These are phyloP conservation scores for Lepidochrysops patricia DNA, from an alignment of 2,888 invertebrate species.

Conservation along the genomic window DNA sequence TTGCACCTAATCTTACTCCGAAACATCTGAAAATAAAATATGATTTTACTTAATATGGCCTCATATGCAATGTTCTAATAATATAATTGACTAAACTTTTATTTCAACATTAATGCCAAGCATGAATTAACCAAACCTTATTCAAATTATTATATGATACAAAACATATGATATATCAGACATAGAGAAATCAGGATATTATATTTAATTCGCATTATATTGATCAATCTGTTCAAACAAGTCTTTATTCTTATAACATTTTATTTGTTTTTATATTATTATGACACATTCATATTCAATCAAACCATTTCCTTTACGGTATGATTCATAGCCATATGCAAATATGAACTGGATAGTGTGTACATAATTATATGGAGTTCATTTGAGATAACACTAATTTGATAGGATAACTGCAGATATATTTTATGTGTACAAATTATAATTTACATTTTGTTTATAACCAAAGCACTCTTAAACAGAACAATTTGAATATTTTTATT, in stretches of 20 bases:
- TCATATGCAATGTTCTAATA: too few species aligned
- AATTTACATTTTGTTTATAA: neutral
- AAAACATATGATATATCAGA: neutral
- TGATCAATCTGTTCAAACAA: conserved; percentile 1
- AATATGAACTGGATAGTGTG: neutral
- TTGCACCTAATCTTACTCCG: conserved; percentile 93
- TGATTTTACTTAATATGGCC: neutral
- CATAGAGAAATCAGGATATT: neutral
- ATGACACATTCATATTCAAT: neutral
- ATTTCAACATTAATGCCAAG: too few species aligned
- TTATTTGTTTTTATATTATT: neutral
- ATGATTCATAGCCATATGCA: conserved; percentile 17
- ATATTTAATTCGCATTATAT: neutral
- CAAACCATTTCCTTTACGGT: neutral
- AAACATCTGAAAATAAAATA: conserved; percentile 80
- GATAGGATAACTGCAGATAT: neutral
- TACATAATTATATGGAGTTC: neutral
- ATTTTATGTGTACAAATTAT: neutral
- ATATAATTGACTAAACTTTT: too few species aligned
- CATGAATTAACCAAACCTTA: too few species aligned
- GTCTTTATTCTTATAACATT: neutral
- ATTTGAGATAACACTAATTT: neutral
- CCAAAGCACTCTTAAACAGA: neutral
- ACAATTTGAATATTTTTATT: neutral
- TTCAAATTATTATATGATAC: too few species aligned